Percentiles rank a stretch among this genome's conserved stretches.
phyloP scores from a whole-genome alignment of 2,113 vertebrate genomes.

The Nannospalax galili region DNA sequence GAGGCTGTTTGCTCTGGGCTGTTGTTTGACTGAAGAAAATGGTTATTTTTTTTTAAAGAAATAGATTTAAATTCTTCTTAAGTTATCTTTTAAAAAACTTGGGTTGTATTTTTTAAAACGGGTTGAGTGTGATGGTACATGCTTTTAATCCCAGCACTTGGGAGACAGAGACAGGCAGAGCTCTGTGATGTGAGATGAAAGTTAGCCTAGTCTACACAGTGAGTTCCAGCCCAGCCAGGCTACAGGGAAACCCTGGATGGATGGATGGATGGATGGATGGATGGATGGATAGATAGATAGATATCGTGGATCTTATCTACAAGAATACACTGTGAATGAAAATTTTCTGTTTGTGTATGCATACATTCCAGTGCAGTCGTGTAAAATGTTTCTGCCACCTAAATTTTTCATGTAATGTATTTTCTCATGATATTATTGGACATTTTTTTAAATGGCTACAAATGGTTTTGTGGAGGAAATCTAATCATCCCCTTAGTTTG shows the following conservation, averaged over 20 bases:
- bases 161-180: too few relatives aligned
- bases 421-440: background rate
- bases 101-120: too few relatives aligned
- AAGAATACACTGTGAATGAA: background rate
- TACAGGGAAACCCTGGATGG: too few relatives aligned
- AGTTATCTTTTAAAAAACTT: background rate
- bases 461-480: slow-evolving; percentile 2
- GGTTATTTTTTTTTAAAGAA: background rate
- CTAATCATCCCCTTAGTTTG: background rate
- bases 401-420: background rate
- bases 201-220: too few relatives aligned
- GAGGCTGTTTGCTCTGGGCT: background rate
- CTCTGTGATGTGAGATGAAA: too few relatives aligned
- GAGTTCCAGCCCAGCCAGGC: too few relatives aligned
- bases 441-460: background rate
- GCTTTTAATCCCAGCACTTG: too few relatives aligned
- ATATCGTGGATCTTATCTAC: background rate
- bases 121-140: too few relatives aligned
- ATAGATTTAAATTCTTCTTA: slow-evolving; percentile 6
- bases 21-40: background rate
- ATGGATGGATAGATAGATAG: background rate
- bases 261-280: too few relatives aligned
- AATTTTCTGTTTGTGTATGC: background rate
- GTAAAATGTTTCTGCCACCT: background rate
- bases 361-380: background rate